A percentile compares a stretch with the other conserved stretches of the same genome.
These are phyloP conservation scores for Pogoniulus pusillus DNA, from an alignment of 2,797 vertebrate species.

Conservation along the genomic window DNA sequence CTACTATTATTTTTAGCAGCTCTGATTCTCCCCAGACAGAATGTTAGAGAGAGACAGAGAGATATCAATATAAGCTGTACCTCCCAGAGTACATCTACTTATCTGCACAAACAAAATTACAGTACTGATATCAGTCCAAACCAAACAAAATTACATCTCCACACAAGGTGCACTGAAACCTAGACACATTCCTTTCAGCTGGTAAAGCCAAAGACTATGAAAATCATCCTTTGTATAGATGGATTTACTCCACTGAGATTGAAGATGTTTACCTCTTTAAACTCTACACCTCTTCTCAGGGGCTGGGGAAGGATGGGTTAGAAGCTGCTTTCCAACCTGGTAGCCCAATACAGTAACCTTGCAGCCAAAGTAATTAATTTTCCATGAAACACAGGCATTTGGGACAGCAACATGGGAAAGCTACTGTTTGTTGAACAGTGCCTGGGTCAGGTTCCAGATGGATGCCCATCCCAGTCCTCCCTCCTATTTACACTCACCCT, in stretches of 20 bases:
- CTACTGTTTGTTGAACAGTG: rapidly evolving
- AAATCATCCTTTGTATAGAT: background rate
- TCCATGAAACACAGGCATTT: background rate
- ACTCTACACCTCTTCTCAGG: background rate
- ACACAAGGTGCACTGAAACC: background rate
- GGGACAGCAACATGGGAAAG: background rate
- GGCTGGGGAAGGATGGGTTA: background rate
- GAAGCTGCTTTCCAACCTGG: background rate
- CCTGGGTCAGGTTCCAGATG: background rate
- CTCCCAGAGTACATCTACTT: background rate
- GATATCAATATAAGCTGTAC: background rate
- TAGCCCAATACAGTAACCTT: background rate
- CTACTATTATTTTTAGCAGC: background rate
- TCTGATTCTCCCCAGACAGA: background rate
- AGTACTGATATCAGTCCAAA: background rate
- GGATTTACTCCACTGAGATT: background rate
- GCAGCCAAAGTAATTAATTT: background rate
- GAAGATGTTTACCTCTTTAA: background rate
- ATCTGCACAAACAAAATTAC: background rate
- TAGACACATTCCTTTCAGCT: background rate
- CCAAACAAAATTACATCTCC: background rate
- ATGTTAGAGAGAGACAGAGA: background rate
- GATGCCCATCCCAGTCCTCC: background rate
- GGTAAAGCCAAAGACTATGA: background rate
- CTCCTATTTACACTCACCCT: background rate